Evolutionary conservation across 2,797 vertebrate species (phyloP).

Genomic region (Heteromormyrus szaboi): DNA sequence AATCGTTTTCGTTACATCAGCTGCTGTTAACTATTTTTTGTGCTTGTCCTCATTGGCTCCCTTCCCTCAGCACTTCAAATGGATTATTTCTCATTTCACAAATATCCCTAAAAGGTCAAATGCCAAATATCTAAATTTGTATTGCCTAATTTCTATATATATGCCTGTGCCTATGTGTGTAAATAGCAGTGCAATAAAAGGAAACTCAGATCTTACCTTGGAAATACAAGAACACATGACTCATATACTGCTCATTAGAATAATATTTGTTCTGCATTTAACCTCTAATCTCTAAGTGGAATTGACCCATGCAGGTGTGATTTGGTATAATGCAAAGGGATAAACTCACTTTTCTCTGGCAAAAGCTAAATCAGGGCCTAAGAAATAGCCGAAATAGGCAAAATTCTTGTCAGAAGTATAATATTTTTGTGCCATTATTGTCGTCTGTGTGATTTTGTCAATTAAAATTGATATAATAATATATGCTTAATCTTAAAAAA

Average conservation of each 20-base stretch:
- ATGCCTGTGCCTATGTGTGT: not conserved
- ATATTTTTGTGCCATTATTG: not conserved
- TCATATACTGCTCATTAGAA: not conserved
- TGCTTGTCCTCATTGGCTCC: not conserved
- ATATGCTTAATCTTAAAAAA: not conserved
- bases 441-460: not conserved
- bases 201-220: not conserved
- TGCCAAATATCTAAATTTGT: not conserved
- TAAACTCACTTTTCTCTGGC: not conserved
- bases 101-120: not conserved
- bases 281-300: not conserved
- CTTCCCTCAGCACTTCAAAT: not conserved
- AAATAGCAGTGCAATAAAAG: not conserved
- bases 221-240: not conserved
- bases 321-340: not conserved
- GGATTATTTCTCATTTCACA: not conserved
- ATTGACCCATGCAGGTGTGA: not conserved
- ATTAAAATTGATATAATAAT: not conserved
- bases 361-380: not conserved
- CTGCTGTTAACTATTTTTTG: constrained; percentile 5
- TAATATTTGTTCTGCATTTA: not conserved
- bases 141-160: not conserved
- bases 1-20: not conserved
- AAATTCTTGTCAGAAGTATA: not conserved
- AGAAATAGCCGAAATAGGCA: not conserved